Conservation (phyloP, 2,797 vertebrate species). For the Falco columbarius region DNA sequence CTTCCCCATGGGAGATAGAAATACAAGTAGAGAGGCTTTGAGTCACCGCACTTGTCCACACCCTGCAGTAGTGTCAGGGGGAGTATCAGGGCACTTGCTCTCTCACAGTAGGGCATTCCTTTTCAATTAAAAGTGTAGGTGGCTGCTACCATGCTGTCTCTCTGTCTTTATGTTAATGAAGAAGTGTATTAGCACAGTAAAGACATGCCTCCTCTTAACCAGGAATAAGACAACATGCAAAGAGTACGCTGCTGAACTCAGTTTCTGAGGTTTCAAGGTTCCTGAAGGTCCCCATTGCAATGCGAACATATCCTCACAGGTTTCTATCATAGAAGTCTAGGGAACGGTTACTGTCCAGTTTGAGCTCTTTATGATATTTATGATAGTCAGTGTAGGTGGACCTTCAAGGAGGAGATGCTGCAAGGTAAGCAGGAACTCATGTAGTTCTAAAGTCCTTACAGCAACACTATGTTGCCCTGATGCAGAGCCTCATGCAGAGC, state of each 20-base stretch:
- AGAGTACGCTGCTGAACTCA: not conserved
- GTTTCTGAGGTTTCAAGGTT: not conserved
- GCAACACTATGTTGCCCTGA: not conserved
- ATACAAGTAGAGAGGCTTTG: not conserved
- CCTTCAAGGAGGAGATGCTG: not conserved
- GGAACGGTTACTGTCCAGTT: not conserved
- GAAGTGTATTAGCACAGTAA: not conserved
- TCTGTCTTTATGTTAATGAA: not conserved
- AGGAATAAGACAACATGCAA: not conserved
- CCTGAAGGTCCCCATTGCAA: not conserved
- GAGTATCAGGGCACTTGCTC: rapidly evolving
- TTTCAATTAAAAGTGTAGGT: not conserved
- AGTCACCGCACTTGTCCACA: rapidly evolving
- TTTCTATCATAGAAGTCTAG: not conserved
- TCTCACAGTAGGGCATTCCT: not conserved
- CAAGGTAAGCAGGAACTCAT: not conserved
- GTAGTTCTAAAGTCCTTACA: not conserved
- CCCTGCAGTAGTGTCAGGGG: too few species aligned
- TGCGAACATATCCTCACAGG: not conserved
- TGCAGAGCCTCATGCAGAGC: not conserved
- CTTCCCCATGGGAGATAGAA: not conserved
- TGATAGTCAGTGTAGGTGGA: not conserved
- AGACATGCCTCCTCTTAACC: not conserved
- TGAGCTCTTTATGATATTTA: not conserved
- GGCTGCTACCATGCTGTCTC: not conserved